These are phyloP conservation scores for Polyergus mexicanus DNA, from an alignment of 1,140 invertebrate species.

Conservation along the genomic window DNA sequence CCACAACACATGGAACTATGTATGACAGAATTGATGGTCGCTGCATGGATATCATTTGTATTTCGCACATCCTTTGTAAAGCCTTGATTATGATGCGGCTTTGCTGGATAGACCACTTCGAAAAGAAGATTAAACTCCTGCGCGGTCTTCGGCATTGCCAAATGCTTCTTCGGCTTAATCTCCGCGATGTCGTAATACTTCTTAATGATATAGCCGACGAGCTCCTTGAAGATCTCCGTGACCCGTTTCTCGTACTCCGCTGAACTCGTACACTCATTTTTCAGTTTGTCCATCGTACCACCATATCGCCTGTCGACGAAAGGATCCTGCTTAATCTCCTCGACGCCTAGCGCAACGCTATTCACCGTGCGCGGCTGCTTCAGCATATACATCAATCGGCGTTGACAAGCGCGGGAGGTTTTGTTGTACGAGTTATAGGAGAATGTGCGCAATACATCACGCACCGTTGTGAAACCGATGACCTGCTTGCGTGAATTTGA, in stretches of 20 bases:
- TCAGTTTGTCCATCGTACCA: slow-evolving; percentile 77
- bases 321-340: slow-evolving; percentile 88
- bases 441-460: slow-evolving; percentile 89
- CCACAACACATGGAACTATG: slow-evolving; percentile 89
- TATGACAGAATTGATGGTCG: slow-evolving; percentile 86
- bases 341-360: slow-evolving; percentile 88
- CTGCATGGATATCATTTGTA: slow-evolving; percentile 81
- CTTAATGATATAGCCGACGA: slow-evolving; percentile 83
- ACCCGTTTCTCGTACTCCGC: slow-evolving; percentile 78
- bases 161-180: slow-evolving; percentile 78
- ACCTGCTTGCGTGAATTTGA: slow-evolving; percentile 86
- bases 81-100: slow-evolving; percentile 67
- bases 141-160: slow-evolving; percentile 81
- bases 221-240: slow-evolving; percentile 80
- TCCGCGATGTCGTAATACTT: slow-evolving; percentile 83
- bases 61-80: slow-evolving; percentile 79
- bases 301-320: slow-evolving; percentile 84
- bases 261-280: slow-evolving; percentile 75
- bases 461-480: slow-evolving; percentile 86
- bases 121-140: slow-evolving; percentile 86
- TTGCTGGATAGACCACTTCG: slow-evolving; percentile 79
- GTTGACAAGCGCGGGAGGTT: slow-evolving; percentile 90
- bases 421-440: slow-evolving; percentile 88
- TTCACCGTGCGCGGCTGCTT: slow-evolving; percentile 87
- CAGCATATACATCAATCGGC: slow-evolving; percentile 89